These are phyloP conservation scores for Oligia fasciuncula DNA, from an alignment of 2,888 invertebrate genomes.

Conservation along the genomic window DNA sequence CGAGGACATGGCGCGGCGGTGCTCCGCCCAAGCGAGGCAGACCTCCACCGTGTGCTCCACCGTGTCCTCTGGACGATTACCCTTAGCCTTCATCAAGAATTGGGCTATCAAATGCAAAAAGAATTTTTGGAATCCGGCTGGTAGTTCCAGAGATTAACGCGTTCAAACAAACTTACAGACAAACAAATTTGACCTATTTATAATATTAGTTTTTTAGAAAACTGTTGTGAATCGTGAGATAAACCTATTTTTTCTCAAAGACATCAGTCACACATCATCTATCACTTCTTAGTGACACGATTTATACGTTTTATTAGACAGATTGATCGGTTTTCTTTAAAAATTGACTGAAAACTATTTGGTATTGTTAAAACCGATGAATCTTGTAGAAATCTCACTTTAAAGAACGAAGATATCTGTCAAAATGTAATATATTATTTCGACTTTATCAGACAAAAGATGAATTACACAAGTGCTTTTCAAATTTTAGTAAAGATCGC, in stretches of 20 bases:
- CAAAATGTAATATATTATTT: slow-evolving; percentile 12
- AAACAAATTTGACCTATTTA: too few relatives aligned
- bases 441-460: slow-evolving; percentile 14
- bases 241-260: slow-evolving; percentile 44
- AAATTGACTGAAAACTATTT: slow-evolving; percentile 45
- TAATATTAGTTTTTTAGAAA: too few relatives aligned
- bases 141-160: too few relatives aligned
- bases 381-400: slow-evolving; percentile 16
- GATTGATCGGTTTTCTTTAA: slow-evolving; percentile 53
- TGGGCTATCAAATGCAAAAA: too few relatives aligned
- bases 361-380: slow-evolving; percentile 36
- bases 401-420: slow-evolving; percentile 13
- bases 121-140: too few relatives aligned
- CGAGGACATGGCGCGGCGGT: too few relatives aligned
- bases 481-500: neutral
- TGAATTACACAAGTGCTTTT: neutral
- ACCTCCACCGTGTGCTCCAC: too few relatives aligned
- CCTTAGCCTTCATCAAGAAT: too few relatives aligned
- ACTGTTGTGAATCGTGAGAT: slow-evolving; percentile 27
- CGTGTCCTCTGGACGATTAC: too few relatives aligned
- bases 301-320: slow-evolving; percentile 46
- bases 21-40: too few relatives aligned
- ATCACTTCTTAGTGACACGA: slow-evolving; percentile 49
- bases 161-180: too few relatives aligned
- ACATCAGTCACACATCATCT: slow-evolving; percentile 51